Evolutionary conservation across 1,140 invertebrate genomes (phyloP).

Genomic region (Bradynema listronoti): DNA sequence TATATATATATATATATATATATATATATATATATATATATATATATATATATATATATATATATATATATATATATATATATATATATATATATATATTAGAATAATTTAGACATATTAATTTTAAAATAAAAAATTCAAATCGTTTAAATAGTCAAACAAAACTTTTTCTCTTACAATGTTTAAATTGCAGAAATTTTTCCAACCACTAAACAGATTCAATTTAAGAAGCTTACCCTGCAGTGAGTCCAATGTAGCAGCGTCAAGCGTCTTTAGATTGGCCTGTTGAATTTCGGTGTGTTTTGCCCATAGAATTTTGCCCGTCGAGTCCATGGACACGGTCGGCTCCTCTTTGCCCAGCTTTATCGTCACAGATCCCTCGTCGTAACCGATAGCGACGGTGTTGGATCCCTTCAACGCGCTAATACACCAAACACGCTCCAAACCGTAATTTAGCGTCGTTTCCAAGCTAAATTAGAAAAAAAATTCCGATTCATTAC

Average conservation of each 20-base stretch:
- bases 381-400: constrained; percentile 93
- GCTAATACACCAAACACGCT: constrained; percentile 94
- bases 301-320: constrained; percentile 96
- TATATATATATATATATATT: no score
- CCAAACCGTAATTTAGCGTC: constrained; percentile 93
- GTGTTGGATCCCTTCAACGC: constrained; percentile 91
- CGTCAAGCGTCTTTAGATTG: constrained; percentile 71
- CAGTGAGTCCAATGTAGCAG: constrained; percentile 42
- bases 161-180: no score
- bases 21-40: no score
- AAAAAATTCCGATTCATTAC: neutral
- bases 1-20: no score
- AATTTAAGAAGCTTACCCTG: no score
- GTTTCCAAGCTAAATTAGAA: constrained; percentile 69
- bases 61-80: no score
- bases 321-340: constrained; percentile 94
- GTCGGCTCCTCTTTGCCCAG: constrained; percentile 95
- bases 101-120: no score
- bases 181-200: no score
- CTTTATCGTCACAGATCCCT: constrained; percentile 94
- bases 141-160: no score
- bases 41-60: no score
- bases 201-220: no score
- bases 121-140: no score
- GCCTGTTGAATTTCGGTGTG: constrained; percentile 97